Percentiles rank a stretch among this genome's conserved stretches.
phyloP scores from a whole-genome alignment of 2,888 invertebrate genomes.

The Mythimna ferrago region DNA sequence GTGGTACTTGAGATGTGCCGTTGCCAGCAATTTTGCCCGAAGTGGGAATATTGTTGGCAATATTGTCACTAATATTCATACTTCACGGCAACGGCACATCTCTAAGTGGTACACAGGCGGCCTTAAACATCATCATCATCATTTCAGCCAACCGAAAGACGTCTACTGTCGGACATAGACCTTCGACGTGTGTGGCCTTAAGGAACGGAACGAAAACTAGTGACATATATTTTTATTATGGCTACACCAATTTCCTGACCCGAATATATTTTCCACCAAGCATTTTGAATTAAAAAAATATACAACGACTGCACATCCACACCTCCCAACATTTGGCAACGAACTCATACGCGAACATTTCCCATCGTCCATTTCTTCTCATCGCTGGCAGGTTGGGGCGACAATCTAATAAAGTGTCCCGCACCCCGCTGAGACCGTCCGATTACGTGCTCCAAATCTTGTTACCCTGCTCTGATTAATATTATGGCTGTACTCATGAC shows the following conservation, averaged over 20 bases:
- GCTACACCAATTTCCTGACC: conserved; percentile 7
- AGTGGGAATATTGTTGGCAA: no score
- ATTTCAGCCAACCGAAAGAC: no score
- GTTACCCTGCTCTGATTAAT: conserved; percentile 90
- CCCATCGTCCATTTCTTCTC: conserved; percentile 61
- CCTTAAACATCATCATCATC: no score
- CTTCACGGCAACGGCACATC: no score
- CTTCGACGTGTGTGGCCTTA: no score
- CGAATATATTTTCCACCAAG: conserved; percentile 18
- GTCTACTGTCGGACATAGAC: no score
- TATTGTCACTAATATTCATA: no score
- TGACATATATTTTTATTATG: no score
- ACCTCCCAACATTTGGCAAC: conserved; percentile 61
- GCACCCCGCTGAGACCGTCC: conserved; percentile 87
- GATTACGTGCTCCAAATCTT: conserved; percentile 86
- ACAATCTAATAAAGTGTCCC: conserved; percentile 88
- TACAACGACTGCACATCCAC: conserved; percentile 23
- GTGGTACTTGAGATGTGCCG: no score
- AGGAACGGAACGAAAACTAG: no score
- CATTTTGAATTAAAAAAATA: conserved; percentile 20
- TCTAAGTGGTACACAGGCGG: no score
- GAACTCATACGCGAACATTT: conserved; percentile 57
- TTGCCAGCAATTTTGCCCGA: no score
- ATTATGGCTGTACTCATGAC: conserved; percentile 79
- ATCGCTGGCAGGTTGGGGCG: conserved; percentile 84